Conservation (phyloP, 2,888 invertebrate genomes). For the Acanthacorydalis orientalis region DNA sequence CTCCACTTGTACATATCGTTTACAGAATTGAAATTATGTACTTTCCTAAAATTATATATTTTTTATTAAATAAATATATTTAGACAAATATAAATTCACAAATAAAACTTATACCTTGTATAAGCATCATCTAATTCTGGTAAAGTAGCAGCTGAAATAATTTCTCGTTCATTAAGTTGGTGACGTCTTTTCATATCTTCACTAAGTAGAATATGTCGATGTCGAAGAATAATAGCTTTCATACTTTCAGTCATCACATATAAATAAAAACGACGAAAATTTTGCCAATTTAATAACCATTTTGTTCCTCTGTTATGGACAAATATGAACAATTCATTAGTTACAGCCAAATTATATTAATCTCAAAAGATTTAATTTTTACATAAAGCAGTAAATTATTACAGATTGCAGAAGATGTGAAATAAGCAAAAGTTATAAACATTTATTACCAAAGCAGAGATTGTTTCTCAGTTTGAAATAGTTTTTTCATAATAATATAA, state of each 20-base stretch:
- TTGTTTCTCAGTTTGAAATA: no score
- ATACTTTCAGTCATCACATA: constrained; percentile 89
- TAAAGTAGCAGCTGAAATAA: constrained; percentile 73
- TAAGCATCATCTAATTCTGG: constrained; percentile 82
- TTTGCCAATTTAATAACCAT: constrained; percentile 71
- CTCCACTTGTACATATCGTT: constrained; percentile 72
- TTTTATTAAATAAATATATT: no score
- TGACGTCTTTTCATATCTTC: constrained; percentile 52
- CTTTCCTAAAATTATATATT: constrained; percentile 38
- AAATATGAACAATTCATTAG: no score
- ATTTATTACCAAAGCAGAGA: no score
- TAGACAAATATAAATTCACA: no score
- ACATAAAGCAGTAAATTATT: no score
- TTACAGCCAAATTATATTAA: no score
- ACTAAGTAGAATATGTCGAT: constrained; percentile 57
- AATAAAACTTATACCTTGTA: constrained; percentile 34
- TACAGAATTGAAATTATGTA: constrained; percentile 62
- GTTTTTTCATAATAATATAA: no score
- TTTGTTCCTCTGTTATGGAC: constrained; percentile 52
- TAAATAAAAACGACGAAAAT: constrained; percentile 75
- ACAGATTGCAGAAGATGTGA: no score
- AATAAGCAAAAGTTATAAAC: no score
- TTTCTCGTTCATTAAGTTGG: constrained; percentile 60
- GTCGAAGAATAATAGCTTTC: constrained; percentile 70
- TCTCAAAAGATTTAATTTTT: no score